A percentile compares a stretch with the other conserved stretches of the same genome.
These are phyloP conservation scores for Aplysina aerophoba DNA, from an alignment of 37 sponge, comb jelly and placozoan genomes.

Conservation along the genomic window DNA sequence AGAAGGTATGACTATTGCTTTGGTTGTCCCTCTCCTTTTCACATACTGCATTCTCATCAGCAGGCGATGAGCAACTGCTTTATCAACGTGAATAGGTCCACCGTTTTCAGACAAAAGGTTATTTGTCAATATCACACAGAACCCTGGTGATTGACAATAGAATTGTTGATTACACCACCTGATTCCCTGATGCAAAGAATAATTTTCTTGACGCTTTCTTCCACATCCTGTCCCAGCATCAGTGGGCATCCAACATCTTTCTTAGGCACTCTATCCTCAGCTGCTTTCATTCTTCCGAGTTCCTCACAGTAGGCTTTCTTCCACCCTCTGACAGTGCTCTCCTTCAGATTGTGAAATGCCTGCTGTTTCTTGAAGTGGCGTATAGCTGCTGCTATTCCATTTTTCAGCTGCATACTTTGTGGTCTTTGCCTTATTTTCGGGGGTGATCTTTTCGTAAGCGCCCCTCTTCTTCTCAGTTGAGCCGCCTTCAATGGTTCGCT, in stretches of 20 bases:
- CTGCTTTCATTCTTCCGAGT: too few species aligned
- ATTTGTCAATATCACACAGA: too few species aligned
- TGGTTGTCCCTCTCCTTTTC: not conserved
- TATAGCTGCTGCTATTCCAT: not conserved
- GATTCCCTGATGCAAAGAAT: not conserved
- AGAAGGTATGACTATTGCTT: not conserved
- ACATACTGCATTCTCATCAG: not conserved
- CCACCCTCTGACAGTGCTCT: constrained; percentile 2
- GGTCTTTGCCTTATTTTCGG: constrained; percentile 16
- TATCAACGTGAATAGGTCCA: not conserved
- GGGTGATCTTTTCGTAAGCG: not conserved
- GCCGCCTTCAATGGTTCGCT: too few species aligned
- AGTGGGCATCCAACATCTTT: not conserved
- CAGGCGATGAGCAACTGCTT: not conserved
- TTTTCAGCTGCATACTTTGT: constrained; percentile 13
- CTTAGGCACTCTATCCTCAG: not conserved
- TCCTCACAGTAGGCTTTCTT: not conserved
- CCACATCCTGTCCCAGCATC: constrained; percentile 12
- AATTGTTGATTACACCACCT: constrained; percentile 11
- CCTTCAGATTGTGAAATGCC: not conserved
- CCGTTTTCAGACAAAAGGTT: constrained; percentile 16
- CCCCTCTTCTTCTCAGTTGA: not conserved
- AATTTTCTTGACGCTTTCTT: not conserved
- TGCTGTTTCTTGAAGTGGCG: not conserved
- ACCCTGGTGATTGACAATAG: too few species aligned